These are phyloP conservation scores for Acrocephalus arundinaceus DNA, from an alignment of 2,113 vertebrate genomes.

Conservation along the genomic window DNA sequence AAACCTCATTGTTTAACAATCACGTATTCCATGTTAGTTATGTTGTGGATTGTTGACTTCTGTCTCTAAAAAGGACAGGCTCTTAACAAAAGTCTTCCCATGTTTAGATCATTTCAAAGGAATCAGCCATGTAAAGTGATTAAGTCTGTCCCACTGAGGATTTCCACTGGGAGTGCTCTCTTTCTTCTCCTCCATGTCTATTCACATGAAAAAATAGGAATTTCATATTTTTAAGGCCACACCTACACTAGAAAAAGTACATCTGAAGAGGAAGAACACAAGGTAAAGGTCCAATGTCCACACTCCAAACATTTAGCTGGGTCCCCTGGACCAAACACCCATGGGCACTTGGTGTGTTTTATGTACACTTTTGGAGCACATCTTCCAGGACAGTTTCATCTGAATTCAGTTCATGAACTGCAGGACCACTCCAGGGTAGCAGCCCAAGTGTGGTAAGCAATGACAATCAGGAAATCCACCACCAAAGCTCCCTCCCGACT, in stretches of 20 bases:
- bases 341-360: neutral
- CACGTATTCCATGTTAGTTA: neutral
- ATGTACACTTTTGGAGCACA: neutral
- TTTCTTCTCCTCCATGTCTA: neutral
- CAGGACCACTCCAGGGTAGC: neutral
- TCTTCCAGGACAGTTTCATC: neutral
- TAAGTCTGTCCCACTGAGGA: neutral
- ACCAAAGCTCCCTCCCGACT: neutral
- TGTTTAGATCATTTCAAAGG: neutral
- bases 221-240: neutral
- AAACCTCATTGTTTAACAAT: neutral
- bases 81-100: neutral
- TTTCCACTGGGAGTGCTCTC: neutral
- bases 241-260: neutral
- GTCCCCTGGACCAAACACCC: neutral
- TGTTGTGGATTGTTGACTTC: neutral
- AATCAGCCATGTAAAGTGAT: neutral
- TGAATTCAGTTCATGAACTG: neutral
- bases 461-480: neutral
- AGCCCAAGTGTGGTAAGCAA: neutral
- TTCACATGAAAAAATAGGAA: neutral
- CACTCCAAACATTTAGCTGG: neutral
- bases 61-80: neutral
- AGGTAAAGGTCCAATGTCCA: neutral
- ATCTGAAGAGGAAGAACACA: accelerated